phyloP scores from a whole-genome alignment of 2,888 invertebrate genomes.

The Alcis repandata region DNA sequence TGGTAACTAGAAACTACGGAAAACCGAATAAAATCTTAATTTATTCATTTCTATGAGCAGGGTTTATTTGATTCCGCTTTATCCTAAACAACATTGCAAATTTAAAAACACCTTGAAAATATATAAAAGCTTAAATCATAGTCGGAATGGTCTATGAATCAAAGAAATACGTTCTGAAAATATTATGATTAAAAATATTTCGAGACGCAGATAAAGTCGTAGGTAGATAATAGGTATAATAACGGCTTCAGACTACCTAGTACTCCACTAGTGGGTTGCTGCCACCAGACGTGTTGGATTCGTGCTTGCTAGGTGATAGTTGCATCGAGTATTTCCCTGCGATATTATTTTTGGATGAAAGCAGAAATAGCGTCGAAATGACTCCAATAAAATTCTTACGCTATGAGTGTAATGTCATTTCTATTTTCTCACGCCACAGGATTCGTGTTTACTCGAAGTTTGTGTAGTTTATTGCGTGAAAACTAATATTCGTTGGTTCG shows the following conservation, averaged over 20 bases:
- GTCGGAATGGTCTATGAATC: no score
- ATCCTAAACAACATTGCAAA: no score
- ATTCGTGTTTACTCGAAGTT: constrained; percentile 42
- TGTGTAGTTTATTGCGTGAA: constrained; percentile 44
- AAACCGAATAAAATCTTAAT: not conserved
- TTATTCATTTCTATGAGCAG: no score
- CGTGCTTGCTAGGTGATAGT: constrained; percentile 20
- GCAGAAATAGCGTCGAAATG: constrained; percentile 48
- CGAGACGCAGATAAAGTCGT: no score
- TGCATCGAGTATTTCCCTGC: constrained; percentile 36
- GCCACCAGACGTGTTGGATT: not conserved
- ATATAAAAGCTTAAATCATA: no score
- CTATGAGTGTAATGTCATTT: constrained; percentile 46
- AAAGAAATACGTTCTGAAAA: no score
- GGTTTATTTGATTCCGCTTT: no score
- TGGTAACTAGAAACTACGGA: constrained; percentile 3
- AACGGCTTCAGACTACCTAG: not conserved
- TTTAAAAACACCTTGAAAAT: no score
- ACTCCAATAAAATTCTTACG: constrained; percentile 49
- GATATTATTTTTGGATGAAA: constrained; percentile 47
- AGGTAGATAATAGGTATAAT: no score
- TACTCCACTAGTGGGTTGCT: not conserved
- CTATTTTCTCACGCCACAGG: constrained; percentile 42
- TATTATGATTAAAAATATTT: no score
- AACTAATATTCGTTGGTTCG: constrained; percentile 42